Evolutionary conservation across 2,888 invertebrate species (phyloP), one percentile per base, ranked within the genome.

Genomic region (Ennomos erosarius): DNA sequence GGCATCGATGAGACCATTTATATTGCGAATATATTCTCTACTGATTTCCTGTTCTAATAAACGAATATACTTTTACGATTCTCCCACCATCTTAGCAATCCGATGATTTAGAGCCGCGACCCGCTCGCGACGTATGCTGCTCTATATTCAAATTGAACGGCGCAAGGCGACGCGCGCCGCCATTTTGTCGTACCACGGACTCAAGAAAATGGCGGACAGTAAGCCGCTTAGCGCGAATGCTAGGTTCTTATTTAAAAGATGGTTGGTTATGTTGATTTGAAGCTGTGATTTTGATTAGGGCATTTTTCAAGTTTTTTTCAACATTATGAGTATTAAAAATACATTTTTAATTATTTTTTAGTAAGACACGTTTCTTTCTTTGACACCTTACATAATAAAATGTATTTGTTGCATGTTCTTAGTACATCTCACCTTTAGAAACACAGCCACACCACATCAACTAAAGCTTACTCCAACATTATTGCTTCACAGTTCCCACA

Each of bases 141-240:
- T 90, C 88, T 90, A 90, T 90, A 90, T 90, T 90, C 90, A 90
- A 90, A 90, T 90, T 90, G 88, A 88, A 90, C 85, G 82, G 77
- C 80, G 78, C 75, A 78, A 71, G 73, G 77, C 80, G 79, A 78
- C 79, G 84, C 84, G 82, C 81, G 82, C 75, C 85, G 88, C 89
- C 90, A 90, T 90, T 90, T 89, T 90, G 88, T 85, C 81, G 84
- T 86, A 26, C 82, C 82, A 81, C 59, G 55, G 51, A 61, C 60
- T 59, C 76, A 65, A 59, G 64, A 59, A 71, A 69, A 69, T 69
- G 68, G 67, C 66, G 64, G 65, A 67, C 69, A 47, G 58, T 67
- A 71, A 84, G 82, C 73, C 71, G 82, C 82, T 84, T 84, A 84
- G 68, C 67, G 67, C 70, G 71, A 78, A 84, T 79, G 49, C 74